Conservation (phyloP, 2,797 vertebrate species). For the Scolopax bukidnonensis region DNA sequence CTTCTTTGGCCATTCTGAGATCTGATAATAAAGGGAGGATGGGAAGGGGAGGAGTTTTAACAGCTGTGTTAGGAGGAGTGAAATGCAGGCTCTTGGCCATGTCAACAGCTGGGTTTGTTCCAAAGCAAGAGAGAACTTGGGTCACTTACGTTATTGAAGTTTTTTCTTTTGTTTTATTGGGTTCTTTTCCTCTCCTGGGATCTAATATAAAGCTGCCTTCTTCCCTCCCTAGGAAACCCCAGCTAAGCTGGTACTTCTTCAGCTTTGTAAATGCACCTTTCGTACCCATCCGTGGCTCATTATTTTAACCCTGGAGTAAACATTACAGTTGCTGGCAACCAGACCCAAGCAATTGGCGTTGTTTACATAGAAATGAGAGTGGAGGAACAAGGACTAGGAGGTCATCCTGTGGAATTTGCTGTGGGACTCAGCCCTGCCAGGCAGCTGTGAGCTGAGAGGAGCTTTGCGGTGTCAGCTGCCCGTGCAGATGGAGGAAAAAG, state of each 20-base stretch:
- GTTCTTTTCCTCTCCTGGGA: neutral
- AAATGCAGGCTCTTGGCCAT: constrained; percentile 18
- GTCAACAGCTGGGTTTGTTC: constrained; percentile 37
- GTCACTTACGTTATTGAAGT: neutral
- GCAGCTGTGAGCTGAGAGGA: constrained; percentile 44
- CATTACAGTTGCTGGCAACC: neutral
- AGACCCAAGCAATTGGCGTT: constrained; percentile 7
- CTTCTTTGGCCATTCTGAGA: neutral
- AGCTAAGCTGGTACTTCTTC: neutral
- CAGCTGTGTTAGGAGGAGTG: neutral
- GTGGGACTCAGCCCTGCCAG: constrained; percentile 32
- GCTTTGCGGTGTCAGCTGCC: constrained; percentile 38
- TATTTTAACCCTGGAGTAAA: neutral
- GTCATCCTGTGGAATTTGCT: constrained; percentile 39
- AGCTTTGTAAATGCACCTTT: neutral
- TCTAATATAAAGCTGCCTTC: neutral
- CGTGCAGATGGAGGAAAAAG: neutral
- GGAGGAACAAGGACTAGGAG: constrained; percentile 15
- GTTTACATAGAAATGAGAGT: constrained; percentile 35
- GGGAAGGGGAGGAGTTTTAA: constrained; percentile 6
- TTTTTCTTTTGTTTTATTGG: neutral
- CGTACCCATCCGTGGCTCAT: neutral
- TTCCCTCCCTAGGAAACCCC: neutral
- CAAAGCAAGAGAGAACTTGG: constrained; percentile 12
- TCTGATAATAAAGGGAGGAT: neutral